Conservation (phyloP, 1,140 invertebrate species). For the Atta texana region DNA sequence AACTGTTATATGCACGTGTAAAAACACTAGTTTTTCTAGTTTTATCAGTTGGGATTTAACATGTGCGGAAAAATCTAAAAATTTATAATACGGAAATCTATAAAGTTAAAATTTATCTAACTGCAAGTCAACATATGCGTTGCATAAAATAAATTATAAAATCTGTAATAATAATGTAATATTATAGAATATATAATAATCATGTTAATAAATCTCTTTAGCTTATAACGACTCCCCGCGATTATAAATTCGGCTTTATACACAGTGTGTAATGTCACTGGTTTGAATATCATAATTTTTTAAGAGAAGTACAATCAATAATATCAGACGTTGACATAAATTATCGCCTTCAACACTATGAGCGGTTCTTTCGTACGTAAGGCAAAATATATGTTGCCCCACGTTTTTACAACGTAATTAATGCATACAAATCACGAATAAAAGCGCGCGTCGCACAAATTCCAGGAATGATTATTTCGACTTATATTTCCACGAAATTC, state of each 20-base stretch:
- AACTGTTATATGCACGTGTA: too few species aligned
- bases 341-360: slow-evolving; percentile 15
- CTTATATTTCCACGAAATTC: slow-evolving; percentile 73
- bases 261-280: neutral
- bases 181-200: neutral
- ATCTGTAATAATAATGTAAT: too few species aligned
- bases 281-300: slow-evolving; percentile 32
- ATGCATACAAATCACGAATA: slow-evolving; percentile 50
- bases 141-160: neutral
- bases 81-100: neutral
- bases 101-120: neutral
- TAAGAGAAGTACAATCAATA: slow-evolving; percentile 1
- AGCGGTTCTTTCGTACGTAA: neutral
- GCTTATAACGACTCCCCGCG: neutral
- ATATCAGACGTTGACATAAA: slow-evolving; percentile 24
- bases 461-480: slow-evolving; percentile 71
- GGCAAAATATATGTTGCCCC: slow-evolving; percentile 27
- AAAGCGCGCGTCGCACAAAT: slow-evolving; percentile 40
- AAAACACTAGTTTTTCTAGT: neutral
- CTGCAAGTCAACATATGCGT: neutral
- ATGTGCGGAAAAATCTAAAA: too few species aligned
- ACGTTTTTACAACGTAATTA: slow-evolving; percentile 56
- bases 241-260: slow-evolving; percentile 32
- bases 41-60: neutral
- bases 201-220: slow-evolving; percentile 38